A percentile compares a stretch with the other conserved stretches of the same genome.
Evolutionary conservation across 2,888 invertebrate genomes (phyloP).

Genomic region (Acanthosepion pharaonis): DNA sequence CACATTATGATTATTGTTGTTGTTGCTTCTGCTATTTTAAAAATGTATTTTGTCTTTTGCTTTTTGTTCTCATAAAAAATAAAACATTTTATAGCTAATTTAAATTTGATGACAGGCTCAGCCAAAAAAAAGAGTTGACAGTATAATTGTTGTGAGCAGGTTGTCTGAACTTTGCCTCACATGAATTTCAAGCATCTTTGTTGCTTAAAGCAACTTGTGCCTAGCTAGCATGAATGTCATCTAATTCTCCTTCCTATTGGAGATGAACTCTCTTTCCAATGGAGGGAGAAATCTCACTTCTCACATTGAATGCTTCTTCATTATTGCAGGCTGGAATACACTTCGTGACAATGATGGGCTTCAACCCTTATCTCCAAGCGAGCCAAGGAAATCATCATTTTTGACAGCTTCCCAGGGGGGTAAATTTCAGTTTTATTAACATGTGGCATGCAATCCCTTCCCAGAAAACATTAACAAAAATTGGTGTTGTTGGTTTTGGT

Average conservation of each 20-base stretch:
- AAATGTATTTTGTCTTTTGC: neutral
- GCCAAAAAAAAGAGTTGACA: neutral
- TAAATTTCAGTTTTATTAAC: slow-evolving; percentile 33
- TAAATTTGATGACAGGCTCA: neutral
- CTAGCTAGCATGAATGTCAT: neutral
- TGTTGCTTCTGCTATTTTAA: neutral
- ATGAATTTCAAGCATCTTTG: neutral
- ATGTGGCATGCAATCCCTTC: neutral
- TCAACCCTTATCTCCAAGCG: neutral
- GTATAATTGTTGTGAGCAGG: neutral
- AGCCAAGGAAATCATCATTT: slow-evolving; percentile 33
- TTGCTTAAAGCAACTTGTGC: neutral
- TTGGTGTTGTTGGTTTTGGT: neutral
- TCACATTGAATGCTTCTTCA: neutral
- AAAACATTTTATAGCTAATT: neutral
- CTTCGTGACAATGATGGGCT: slow-evolving; percentile 33
- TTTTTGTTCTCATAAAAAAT: neutral
- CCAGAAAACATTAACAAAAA: neutral
- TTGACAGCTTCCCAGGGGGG: slow-evolving; percentile 33
- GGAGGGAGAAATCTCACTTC: neutral
- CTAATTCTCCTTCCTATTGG: neutral
- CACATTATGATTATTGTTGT: neutral
- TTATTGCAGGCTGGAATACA: slow-evolving; percentile 33
- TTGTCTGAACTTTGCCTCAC: too few species aligned
- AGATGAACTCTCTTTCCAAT: neutral